Evolutionary conservation across 2,888 invertebrate species (phyloP), one percentile per base, ranked within the genome.

Genomic region (Punctoribates punctum): DNA sequence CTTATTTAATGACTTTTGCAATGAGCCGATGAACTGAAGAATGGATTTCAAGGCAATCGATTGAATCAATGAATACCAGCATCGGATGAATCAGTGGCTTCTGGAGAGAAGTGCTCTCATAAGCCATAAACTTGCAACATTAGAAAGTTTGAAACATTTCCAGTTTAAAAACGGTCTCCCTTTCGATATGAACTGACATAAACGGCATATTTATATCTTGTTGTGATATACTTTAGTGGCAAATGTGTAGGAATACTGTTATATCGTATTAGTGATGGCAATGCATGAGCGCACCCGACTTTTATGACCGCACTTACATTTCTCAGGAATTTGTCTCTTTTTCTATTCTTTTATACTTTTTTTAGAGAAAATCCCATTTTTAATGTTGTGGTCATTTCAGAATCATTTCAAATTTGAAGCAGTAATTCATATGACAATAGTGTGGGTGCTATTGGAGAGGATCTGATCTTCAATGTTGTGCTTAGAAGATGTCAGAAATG

Each of bases 401-500:
- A 60, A 54, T n/a, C 20, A 57, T 57, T 57, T 57, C 25, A 60
- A 27, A 27, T 60, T 67, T 34, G 34, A 67, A 67, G 67, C 67
- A 20, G 67, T 67, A 67, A 67, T 38, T 67, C 67, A 67, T 67
- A 11, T n/a, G 67, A 67, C 67, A 67, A 67, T 65, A 67, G 38
- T 25, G 27, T 23, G 60, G 27, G 60, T 23, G 9, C 11, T 27
- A 9, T 60, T 25, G 20, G 29, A 60, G 27, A 23, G 11, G 38
- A 34, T 38, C 38, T n/a, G 34, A 23, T 29, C 29, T 60, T 57
- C 27, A 57, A 13, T 57, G 17, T 29, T 29, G 17, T 38, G 38
- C 67, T 67, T 67, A 67, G 34, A 67, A 67, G 29, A 67, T 67
- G 67, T 67, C 67, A 67, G 29, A 67, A 67, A 38, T 67, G 67